Evolutionary conservation across 2,888 invertebrate species (phyloP).

Genomic region (Spatulosminthurus flaviceps): DNA sequence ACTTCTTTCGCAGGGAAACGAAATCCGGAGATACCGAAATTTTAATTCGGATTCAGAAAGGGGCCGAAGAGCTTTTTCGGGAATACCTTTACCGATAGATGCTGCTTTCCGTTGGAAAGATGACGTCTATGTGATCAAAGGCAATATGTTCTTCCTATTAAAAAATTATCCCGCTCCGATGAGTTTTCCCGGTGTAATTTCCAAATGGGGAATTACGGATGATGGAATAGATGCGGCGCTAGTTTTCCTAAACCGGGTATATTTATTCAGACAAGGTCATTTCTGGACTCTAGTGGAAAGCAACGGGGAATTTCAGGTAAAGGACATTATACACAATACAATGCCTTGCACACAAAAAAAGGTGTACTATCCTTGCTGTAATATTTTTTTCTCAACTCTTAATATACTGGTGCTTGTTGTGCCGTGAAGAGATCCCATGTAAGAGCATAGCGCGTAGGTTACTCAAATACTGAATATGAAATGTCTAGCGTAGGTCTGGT

Average conservation of each 20-base stretch:
- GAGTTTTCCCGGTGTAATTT: neutral
- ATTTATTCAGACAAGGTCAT: neutral
- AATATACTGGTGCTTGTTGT: too few relatives aligned
- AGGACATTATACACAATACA: too few relatives aligned
- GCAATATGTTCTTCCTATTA: neutral
- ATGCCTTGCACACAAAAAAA: too few relatives aligned
- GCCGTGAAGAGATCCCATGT: too few relatives aligned
- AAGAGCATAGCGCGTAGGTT: too few relatives aligned
- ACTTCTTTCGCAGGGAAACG: neutral
- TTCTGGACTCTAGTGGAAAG: neutral
- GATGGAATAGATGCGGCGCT: conserved; percentile 16
- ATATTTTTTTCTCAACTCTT: too few relatives aligned
- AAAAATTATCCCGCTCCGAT: neutral
- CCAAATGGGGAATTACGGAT: conserved; percentile 19
- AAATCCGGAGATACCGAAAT: neutral
- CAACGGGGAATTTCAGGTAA: conserved; percentile 18
- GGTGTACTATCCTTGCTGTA: too few relatives aligned
- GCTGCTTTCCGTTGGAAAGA: conserved; percentile 28
- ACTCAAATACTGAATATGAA: too few relatives aligned
- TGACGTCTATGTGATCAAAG: conserved; percentile 6
- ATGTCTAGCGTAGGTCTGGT: too few relatives aligned
- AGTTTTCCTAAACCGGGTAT: neutral
- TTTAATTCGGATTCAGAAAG: neutral
- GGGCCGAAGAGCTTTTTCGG: neutral
- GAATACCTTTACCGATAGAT: neutral